A percentile compares a stretch with the other conserved stretches of the same genome.
These are phyloP conservation scores for Lycophotia porphyrea DNA, from an alignment of 2,888 invertebrate genomes.

Conservation along the genomic window DNA sequence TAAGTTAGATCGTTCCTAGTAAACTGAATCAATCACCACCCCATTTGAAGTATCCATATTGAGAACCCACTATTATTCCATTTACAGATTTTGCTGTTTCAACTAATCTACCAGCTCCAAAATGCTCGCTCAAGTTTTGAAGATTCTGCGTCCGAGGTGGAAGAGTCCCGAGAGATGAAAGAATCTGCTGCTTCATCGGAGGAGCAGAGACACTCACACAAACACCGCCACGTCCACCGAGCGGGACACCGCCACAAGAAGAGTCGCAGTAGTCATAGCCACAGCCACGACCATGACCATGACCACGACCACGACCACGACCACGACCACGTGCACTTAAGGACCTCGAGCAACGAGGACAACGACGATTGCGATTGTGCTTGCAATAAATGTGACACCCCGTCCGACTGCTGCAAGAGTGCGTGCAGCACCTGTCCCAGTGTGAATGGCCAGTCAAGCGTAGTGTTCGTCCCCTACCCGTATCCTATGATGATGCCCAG, in stretches of 20 bases:
- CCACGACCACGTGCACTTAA: background rate
- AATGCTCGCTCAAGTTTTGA: constrained; percentile 42
- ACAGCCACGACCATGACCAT: constrained; percentile 15
- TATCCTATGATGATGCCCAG: constrained; percentile 66
- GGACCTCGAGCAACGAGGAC: constrained; percentile 62
- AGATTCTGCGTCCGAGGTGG: constrained; percentile 19
- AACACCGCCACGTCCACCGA: constrained; percentile 34
- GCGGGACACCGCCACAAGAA: constrained; percentile 40
- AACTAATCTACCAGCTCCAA: constrained; percentile 40
- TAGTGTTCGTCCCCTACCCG: constrained; percentile 73
- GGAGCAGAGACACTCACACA: constrained; percentile 30
- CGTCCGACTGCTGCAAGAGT: constrained; percentile 70
- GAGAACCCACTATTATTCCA: background rate
- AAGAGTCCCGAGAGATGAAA: constrained; percentile 40
- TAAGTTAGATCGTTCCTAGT: background rate
- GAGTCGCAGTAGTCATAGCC: constrained; percentile 22
- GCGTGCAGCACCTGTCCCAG: constrained; percentile 64
- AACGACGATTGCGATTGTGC: constrained; percentile 64
- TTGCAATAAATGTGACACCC: constrained; percentile 69
- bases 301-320: constrained; percentile 4
- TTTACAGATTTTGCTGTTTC: constrained; percentile 57
- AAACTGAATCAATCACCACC: background rate
- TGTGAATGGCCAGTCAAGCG: constrained; percentile 48
- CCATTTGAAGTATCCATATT: background rate
- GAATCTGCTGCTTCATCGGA: constrained; percentile 46